Evolutionary conservation across 2,797 vertebrate species (phyloP).

Genomic region (Scyliorhinus canicula): DNA sequence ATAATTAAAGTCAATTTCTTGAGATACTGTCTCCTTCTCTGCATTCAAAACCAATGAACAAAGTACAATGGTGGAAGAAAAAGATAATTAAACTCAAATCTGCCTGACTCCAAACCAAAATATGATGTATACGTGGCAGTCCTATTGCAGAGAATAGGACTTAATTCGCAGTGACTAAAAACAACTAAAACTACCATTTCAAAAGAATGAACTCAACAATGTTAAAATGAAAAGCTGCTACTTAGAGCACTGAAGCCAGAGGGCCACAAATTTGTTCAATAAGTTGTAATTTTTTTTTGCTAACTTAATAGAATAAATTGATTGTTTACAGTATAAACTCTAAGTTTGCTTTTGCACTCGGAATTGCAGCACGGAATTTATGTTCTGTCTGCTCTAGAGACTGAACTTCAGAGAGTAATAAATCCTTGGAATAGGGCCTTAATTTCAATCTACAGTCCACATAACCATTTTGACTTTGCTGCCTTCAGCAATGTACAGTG

Average conservation of each 20-base stretch:
- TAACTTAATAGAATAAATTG: conserved; percentile 14
- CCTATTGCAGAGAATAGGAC: not conserved
- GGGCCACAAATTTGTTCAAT: not conserved
- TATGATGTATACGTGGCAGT: not conserved
- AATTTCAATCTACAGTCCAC: conserved; percentile 6
- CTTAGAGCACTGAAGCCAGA: not conserved
- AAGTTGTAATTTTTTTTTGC: not conserved
- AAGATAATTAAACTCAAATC: not conserved
- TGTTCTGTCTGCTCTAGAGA: not conserved
- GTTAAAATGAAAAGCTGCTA: not conserved
- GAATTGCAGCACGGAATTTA: conserved; percentile 1
- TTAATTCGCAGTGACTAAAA: not conserved
- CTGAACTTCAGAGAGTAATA: not conserved
- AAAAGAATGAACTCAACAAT: not conserved
- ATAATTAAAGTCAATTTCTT: not conserved
- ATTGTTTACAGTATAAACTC: not conserved
- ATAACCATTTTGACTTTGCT: not conserved
- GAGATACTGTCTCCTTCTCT: too few species aligned
- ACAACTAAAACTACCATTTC: not conserved
- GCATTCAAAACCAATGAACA: not conserved
- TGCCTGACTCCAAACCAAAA: not conserved
- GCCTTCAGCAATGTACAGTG: not conserved
- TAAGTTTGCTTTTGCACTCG: not conserved
- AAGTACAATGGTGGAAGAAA: not conserved
- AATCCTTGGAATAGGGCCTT: not conserved